Conservation (phyloP, 2,113 vertebrate genomes). For the Paradoxurus hermaphroditus region DNA sequence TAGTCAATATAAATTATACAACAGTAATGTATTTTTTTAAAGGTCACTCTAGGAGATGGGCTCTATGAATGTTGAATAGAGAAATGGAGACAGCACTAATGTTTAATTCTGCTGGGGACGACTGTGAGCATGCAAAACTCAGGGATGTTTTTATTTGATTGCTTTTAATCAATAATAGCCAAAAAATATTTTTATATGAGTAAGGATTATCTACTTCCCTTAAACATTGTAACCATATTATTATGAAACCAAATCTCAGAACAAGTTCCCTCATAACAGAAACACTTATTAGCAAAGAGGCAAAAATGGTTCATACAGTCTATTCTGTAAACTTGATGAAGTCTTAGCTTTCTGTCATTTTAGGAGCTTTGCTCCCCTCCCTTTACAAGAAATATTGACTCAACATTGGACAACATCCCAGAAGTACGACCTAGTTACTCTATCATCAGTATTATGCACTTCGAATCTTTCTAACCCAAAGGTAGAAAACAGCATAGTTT, state of each 20-base stretch:
- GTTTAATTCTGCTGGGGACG: background rate
- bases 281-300: slow-evolving; percentile 1
- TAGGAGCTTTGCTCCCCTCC: background rate
- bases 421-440: background rate
- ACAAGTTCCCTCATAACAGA: background rate
- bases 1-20: slow-evolving; percentile 7
- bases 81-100: background rate
- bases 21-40: background rate
- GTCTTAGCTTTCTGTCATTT: background rate
- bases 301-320: background rate
- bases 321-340: background rate
- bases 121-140: background rate
- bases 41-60: background rate
- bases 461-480: slow-evolving; percentile 12
- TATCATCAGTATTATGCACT: background rate
- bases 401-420: background rate
- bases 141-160: background rate
- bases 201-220: background rate
- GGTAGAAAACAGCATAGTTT: background rate
- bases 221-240: background rate
- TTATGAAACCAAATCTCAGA: slow-evolving; percentile 26
- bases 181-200: background rate
- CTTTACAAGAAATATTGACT: background rate
- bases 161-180: slow-evolving; percentile 9
- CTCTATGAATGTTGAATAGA: background rate